Evolutionary conservation across 2,888 invertebrate genomes (phyloP).

Genomic region (Rhogogaster chlorosoma): DNA sequence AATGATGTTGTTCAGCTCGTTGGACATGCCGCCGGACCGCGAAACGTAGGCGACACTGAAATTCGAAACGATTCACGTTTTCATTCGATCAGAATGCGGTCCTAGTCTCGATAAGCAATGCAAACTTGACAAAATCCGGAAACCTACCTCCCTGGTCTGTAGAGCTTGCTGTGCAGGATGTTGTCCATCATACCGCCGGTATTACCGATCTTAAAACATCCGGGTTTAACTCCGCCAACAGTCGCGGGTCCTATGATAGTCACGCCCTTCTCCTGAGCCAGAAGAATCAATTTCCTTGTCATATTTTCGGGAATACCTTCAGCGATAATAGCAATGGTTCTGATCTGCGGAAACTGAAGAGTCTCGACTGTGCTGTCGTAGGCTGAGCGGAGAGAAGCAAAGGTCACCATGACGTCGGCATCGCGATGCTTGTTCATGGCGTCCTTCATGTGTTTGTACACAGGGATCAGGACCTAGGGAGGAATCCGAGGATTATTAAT

Average conservation of each 20-base stretch:
- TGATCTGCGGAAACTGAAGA: constrained; percentile 95
- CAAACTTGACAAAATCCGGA: constrained; percentile 13
- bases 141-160: constrained; percentile 91
- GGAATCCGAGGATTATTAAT: neutral
- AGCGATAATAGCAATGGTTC: constrained; percentile 98
- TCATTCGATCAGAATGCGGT: neutral
- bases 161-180: constrained; percentile 97
- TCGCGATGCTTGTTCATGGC: constrained; percentile 97
- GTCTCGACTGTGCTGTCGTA: constrained; percentile 98
- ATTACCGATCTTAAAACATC: constrained; percentile 99
- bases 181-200: constrained; percentile 99
- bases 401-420: constrained; percentile 97
- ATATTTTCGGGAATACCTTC: constrained; percentile 99
- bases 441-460: constrained; percentile 98
- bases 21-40: constrained; percentile 99
- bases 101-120: neutral
- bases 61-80: constrained; percentile 53
- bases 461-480: constrained; percentile 80
- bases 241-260: constrained; percentile 96
- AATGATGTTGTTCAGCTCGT: constrained; percentile 98
- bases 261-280: constrained; percentile 91
- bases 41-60: constrained; percentile 98
- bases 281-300: constrained; percentile 94
- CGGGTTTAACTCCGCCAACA: constrained; percentile 98
- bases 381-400: constrained; percentile 98